These are phyloP conservation scores for Zaprionus lachaisei DNA, from an alignment of 1,140 invertebrate species.

Conservation along the genomic window DNA sequence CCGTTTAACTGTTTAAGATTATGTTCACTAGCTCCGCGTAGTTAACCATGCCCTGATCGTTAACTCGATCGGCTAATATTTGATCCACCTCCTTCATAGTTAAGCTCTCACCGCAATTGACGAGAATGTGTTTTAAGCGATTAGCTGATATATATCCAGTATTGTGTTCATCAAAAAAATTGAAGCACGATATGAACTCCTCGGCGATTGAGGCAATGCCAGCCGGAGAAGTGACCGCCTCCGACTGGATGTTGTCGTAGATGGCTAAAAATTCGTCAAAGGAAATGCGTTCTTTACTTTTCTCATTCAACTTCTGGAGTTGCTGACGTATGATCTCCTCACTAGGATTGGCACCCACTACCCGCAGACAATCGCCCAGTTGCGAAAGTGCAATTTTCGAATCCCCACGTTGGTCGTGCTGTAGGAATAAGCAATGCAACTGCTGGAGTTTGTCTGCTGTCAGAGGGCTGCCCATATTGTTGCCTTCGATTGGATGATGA, in stretches of 20 bases:
- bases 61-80: constrained; percentile 96
- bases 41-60: constrained; percentile 95
- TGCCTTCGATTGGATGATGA: constrained; percentile 16
- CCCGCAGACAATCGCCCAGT: constrained; percentile 78
- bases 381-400: constrained; percentile 50
- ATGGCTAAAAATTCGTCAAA: constrained; percentile 59
- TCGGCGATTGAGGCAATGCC: constrained; percentile 23
- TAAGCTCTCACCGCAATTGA: constrained; percentile 93
- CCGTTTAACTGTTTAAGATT: constrained; percentile 30
- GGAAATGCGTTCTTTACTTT: constrained; percentile 35
- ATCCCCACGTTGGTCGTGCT: constrained; percentile 48
- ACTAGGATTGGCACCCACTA: constrained; percentile 83
- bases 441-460: constrained; percentile 24
- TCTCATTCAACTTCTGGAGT: constrained; percentile 48
- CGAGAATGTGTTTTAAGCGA: constrained; percentile 97
- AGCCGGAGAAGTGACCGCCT: background rate
- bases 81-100: constrained; percentile 96
- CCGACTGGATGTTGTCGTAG: constrained; percentile 34
- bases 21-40: constrained; percentile 87
- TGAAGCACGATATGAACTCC: constrained; percentile 77
- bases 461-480: constrained; percentile 17
- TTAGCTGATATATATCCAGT: constrained; percentile 95
- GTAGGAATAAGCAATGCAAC: constrained; percentile 43
- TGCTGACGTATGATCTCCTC: constrained; percentile 83
- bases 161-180: constrained; percentile 96